Conservation (phyloP, 35 echinoderm and acorn worm genomes). For the Strongylocentrotus purpuratus region DNA sequence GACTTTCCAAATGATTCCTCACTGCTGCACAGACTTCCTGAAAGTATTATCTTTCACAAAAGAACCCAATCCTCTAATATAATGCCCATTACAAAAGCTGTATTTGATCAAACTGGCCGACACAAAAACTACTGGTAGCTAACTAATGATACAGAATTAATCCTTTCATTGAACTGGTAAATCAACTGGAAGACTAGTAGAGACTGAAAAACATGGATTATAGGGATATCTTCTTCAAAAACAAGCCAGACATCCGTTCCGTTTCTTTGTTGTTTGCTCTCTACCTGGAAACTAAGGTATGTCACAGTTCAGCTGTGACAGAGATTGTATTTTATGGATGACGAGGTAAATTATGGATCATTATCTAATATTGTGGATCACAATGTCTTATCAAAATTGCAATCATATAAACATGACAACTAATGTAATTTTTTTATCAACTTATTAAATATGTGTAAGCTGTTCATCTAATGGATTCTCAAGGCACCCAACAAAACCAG, state of each 20-base stretch:
- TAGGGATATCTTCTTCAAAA: not conserved
- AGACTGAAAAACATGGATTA: not conserved
- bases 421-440: not conserved
- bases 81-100: not conserved
- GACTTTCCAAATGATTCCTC: not conserved
- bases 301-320: not conserved
- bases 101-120: not conserved
- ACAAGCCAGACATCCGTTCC: not conserved
- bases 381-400: not conserved
- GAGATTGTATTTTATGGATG: not conserved
- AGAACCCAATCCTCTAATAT: not conserved
- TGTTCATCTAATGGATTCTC: not conserved
- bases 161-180: not conserved
- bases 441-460: not conserved
- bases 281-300: not conserved
- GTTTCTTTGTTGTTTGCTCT: not conserved
- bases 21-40: conserved; percentile 1
- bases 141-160: conserved; percentile 13
- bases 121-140: not conserved
- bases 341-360: not conserved
- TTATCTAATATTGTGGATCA: not conserved
- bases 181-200: not conserved
- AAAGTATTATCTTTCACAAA: not conserved
- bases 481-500: no score
- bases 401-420: not conserved